Base-by-base conservation (phyloP, 2,797 vertebrate species). In the Zalophus californianus region DNA sequence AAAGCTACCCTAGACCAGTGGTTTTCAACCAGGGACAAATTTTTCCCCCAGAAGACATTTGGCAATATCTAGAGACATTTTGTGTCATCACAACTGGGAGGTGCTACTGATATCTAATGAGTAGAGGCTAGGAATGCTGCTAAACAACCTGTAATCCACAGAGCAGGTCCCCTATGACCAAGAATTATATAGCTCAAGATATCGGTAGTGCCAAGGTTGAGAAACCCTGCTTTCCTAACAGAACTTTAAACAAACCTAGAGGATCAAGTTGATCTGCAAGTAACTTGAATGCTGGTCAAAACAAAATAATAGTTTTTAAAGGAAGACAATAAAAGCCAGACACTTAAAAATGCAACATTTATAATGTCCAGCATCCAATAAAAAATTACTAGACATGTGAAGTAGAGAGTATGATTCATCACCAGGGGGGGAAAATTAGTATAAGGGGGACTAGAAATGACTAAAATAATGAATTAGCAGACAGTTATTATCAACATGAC, bases 301-400 rank as follows among this genome's bases (percentile, higher is more conserved):
- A 64, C 54, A 94, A 90, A 90, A 83, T 52, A 77, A n/a, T 29
- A 83, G 25, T 62, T 96, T 94, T 48, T 75, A 80, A 94, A 88
- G 50, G 48, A 75, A 85, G 7, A n/a, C 38, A 73, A 12, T n/a
- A 35, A 60, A 90, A 72, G 54, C 25, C 20, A 92, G 52, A 87
- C 75, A 73, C 38, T 72, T 79, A 94, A 62, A 35, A 48, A 27
- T 54, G 14, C 48, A 79, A 44, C n/a, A 44, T 94, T 85, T 84
- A 58, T 91, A 73, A 60, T 85, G 66, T 77, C 27, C 41, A 91
- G 12, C 29, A 60, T 48, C 21, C 11, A 82, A 58, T 90, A 52
- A 93, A 83, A 90, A 86, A 58, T 75, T 38, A 64, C 15, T 66
- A 52, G 54, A 50, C 18, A 62, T 38, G 9, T 80, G 29, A 92